Evolutionary conservation across 2,113 vertebrate genomes (phyloP).

Genomic region (Cyanoderma ruficeps): DNA sequence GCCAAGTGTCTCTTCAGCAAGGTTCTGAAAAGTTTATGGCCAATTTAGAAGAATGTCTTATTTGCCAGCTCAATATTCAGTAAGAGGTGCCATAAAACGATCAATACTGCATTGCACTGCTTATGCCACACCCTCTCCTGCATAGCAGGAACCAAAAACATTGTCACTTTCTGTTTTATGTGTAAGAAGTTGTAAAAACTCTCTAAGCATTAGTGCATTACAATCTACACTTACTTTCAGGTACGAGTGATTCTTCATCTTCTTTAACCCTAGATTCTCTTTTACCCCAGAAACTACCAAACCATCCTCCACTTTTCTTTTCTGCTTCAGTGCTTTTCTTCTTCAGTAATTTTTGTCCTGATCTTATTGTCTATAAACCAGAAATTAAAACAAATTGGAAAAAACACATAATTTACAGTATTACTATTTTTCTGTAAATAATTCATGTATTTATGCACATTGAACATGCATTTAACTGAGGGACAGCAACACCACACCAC

Average conservation of each 20-base stretch:
- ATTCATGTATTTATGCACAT: not conserved
- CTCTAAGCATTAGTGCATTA: not conserved
- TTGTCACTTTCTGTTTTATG: not conserved
- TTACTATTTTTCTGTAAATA: not conserved
- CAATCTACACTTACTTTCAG: constrained; percentile 77
- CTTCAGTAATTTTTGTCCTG: constrained; percentile 86
- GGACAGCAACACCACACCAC: not conserved
- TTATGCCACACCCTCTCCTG: not conserved
- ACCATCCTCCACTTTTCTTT: constrained; percentile 87
- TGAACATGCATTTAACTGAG: not conserved
- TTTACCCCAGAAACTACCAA: constrained; percentile 85
- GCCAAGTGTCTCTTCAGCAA: not conserved
- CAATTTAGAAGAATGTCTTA: not conserved
- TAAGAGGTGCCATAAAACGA: not conserved
- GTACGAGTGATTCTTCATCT: constrained; percentile 78
- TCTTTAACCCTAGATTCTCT: constrained; percentile 87
- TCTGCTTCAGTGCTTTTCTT: constrained; percentile 82
- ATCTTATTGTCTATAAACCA: constrained; percentile 83
- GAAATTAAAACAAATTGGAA: not conserved
- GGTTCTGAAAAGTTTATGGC: not conserved
- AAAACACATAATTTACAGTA: not conserved
- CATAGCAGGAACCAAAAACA: not conserved
- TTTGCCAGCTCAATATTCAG: not conserved
- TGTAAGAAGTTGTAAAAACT: not conserved
- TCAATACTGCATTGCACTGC: not conserved